Conservation (phyloP, 2,113 vertebrate genomes). For the Plecotus auritus region DNA sequence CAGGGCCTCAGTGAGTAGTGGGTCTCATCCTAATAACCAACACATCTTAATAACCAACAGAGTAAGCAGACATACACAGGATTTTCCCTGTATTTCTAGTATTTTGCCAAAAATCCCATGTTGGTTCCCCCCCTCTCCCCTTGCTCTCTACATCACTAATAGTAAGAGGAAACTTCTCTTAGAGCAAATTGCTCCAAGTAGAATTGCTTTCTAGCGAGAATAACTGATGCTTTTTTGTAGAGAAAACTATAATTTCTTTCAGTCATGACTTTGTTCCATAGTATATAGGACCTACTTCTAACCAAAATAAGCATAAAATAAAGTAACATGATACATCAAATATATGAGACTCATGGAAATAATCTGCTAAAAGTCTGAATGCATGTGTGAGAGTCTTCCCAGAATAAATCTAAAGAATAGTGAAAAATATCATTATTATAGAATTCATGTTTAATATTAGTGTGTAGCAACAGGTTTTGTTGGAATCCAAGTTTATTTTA, state of each 20-base stretch:
- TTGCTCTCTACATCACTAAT: background rate
- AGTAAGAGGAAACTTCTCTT: background rate
- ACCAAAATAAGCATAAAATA: background rate
- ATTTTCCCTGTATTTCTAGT: background rate
- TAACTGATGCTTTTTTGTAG: background rate
- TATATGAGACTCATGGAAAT: background rate
- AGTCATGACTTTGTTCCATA: background rate
- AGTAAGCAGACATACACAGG: background rate
- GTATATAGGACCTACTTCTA: background rate
- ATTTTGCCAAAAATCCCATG: background rate
- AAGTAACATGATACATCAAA: background rate
- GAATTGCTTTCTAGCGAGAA: background rate
- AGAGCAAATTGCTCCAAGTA: background rate
- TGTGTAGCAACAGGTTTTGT: background rate
- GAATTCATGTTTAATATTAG: background rate
- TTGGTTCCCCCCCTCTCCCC: background rate
- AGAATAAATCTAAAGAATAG: background rate
- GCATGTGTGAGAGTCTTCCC: background rate
- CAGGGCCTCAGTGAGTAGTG: background rate
- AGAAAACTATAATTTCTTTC: background rate
- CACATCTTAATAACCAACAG: background rate
- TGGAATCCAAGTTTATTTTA: background rate
- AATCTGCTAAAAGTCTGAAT: background rate
- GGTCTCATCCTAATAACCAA: background rate
- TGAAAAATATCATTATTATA: background rate